phyloP scores from a whole-genome alignment of 2,888 invertebrate species.

The Nephrotoma appendiculata region DNA sequence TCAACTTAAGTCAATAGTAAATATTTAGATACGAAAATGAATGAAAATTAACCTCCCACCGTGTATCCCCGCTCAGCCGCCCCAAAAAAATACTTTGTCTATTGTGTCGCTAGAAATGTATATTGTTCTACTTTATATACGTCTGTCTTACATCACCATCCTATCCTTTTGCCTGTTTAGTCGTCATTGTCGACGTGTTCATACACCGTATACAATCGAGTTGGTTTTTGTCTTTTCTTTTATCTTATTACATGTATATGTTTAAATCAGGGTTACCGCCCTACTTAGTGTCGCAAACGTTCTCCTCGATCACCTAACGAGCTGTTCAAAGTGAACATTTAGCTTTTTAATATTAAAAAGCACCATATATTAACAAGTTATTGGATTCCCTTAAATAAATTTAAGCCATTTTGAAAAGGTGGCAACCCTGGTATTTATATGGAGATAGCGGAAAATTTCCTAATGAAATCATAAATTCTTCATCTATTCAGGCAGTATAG shows the following conservation, averaged over 20 bases:
- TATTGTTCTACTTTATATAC: neutral
- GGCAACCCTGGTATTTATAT: no score
- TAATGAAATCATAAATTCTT: neutral
- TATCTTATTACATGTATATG: neutral
- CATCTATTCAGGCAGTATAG: neutral
- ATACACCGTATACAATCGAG: neutral
- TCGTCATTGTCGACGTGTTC: neutral
- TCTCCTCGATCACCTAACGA: no score
- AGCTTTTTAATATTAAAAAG: no score
- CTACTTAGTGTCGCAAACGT: no score
- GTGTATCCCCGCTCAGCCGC: neutral
- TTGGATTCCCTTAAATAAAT: no score
- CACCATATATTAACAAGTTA: no score
- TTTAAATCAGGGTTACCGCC: neutral
- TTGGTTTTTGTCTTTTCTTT: neutral
- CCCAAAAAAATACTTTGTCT: neutral
- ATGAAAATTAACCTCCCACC: neutral
- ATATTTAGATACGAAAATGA: neutral
- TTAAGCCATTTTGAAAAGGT: no score
- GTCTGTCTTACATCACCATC: neutral
- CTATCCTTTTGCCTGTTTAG: neutral
- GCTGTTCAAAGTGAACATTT: no score
- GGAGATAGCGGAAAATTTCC: neutral
- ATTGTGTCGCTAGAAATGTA: neutral
- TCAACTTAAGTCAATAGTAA: neutral